Conservation (phyloP, 2,888 invertebrate species). For the Amiota communis region DNA sequence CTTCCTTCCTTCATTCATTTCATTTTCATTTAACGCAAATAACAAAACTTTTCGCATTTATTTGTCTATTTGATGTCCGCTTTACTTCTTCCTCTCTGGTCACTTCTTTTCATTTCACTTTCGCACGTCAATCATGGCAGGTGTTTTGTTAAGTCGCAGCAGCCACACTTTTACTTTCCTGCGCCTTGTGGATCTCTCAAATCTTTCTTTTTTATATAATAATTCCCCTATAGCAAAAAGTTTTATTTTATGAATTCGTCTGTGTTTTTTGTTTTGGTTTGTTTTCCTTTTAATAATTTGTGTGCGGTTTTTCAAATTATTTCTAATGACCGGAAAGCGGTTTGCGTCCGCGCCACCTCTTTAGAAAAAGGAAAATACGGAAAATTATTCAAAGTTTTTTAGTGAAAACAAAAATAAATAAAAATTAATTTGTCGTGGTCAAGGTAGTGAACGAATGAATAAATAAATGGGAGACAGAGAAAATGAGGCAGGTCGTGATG, state of each 20-base stretch:
- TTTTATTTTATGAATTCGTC: constrained; percentile 20
- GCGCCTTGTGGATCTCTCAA: neutral
- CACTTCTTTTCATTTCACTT: neutral
- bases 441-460: neutral
- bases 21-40: constrained; percentile 26
- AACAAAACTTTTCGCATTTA: constrained; percentile 27
- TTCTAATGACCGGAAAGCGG: constrained; percentile 11
- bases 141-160: constrained; percentile 20
- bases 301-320: constrained; percentile 10
- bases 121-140: constrained; percentile 28
- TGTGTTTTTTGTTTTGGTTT: neutral
- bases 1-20: neutral
- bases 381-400: neutral
- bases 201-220: neutral
- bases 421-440: constrained; percentile 14
- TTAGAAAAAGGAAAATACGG: neutral
- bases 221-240: neutral
- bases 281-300: neutral
- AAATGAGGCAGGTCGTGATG: neutral
- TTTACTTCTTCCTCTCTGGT: neutral
- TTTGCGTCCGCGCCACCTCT: neutral
- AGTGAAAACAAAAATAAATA: neutral
- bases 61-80: constrained; percentile 23
- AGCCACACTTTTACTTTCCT: constrained; percentile 15
- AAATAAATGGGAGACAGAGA: neutral